These are phyloP conservation scores for Drosophila virilis DNA, from an alignment of 1,140 invertebrate species.

Conservation along the genomic window DNA sequence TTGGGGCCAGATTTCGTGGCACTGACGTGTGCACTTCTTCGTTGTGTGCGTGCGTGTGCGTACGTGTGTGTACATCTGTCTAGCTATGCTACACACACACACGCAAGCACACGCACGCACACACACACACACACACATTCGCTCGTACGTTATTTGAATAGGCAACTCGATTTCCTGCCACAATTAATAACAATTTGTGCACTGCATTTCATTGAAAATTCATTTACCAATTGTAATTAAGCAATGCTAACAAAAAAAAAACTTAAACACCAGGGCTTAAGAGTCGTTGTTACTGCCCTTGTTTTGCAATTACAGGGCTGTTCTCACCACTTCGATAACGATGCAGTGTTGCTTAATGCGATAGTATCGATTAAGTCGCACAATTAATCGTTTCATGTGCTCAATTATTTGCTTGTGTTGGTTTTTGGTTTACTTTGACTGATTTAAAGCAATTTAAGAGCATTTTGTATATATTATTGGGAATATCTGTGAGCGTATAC, in stretches of 20 bases:
- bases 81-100: neutral
- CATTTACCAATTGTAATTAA: slow-evolving; percentile 70
- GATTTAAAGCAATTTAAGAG: neutral
- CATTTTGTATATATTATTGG: too few species aligned
- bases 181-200: neutral
- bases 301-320: slow-evolving; percentile 8
- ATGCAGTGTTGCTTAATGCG: neutral
- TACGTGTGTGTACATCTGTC: slow-evolving; percentile 12
- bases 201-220: slow-evolving; percentile 7
- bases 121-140: neutral
- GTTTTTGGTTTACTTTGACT: neutral
- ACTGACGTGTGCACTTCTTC: slow-evolving; percentile 73
- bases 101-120: neutral
- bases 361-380: slow-evolving; percentile 1
- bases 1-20: slow-evolving; percentile 57
- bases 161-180: slow-evolving; percentile 11
- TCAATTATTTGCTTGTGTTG: neutral
- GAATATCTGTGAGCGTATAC: too few species aligned
- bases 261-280: slow-evolving; percentile 56
- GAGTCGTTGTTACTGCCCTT: slow-evolving; percentile 35
- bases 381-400: neutral
- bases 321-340: neutral
- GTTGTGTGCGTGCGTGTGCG: slow-evolving; percentile 36
- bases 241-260: slow-evolving; percentile 67
- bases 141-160: neutral